phyloP scores from a whole-genome alignment of 1,140 invertebrate species.

The Kradibia gibbosae region DNA sequence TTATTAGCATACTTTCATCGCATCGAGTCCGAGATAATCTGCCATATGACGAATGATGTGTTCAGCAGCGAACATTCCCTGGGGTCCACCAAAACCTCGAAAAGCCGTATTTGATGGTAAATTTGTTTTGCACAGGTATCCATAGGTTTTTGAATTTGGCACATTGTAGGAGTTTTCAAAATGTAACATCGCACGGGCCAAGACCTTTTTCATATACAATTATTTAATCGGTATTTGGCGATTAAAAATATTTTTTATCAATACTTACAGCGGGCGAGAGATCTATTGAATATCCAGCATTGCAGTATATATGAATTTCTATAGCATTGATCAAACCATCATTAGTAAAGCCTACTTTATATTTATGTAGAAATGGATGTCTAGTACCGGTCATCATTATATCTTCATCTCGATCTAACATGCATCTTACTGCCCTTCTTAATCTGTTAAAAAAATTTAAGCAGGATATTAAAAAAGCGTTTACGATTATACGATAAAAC shows the following conservation, averaged over 20 bases:
- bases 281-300: conserved; percentile 88
- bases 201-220: conserved; percentile 72
- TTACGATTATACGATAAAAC: too few species aligned
- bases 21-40: conserved; percentile 77
- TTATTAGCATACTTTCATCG: conserved; percentile 67
- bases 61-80: conserved; percentile 90
- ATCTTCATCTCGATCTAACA: conserved; percentile 95
- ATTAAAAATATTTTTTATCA: conserved; percentile 9
- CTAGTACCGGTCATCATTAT: conserved; percentile 90
- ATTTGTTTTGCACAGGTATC: conserved; percentile 87
- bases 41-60: conserved; percentile 85
- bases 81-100: conserved; percentile 90
- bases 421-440: conserved; percentile 85
- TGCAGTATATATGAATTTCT: conserved; percentile 84
- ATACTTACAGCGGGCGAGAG: conserved; percentile 84
- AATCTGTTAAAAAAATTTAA: conserved; percentile 75
- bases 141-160: conserved; percentile 79
- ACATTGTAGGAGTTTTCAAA: conserved; percentile 86
- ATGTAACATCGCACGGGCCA: conserved; percentile 86
- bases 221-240: background rate
- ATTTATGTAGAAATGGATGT: conserved; percentile 91
- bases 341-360: conserved; percentile 87
- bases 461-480: too few species aligned
- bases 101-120: conserved; percentile 92
- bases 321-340: conserved; percentile 83